phyloP scores from a whole-genome alignment of 2,888 invertebrate species.

The Minunthozetes semirufus region DNA sequence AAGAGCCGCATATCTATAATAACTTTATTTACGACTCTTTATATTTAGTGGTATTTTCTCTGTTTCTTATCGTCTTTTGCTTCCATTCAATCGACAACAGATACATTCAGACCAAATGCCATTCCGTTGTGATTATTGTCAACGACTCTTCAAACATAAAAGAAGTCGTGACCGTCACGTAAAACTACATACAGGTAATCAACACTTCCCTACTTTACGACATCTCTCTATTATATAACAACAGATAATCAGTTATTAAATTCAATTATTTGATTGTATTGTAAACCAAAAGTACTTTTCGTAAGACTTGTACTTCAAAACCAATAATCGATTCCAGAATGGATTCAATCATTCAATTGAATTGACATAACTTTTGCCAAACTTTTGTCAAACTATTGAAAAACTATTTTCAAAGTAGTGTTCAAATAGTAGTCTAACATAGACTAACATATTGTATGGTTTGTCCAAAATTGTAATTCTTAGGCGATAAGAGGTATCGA shows the following conservation, averaged over 20 bases:
- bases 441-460: background rate
- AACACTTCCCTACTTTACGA: background rate
- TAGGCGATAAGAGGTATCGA: conserved; percentile 73
- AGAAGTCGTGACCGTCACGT: conserved; percentile 86
- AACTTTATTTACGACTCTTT: conserved; percentile 22
- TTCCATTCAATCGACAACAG: conserved; percentile 51
- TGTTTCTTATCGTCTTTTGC: background rate
- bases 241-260: background rate
- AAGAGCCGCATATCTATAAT: background rate
- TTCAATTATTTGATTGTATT: background rate
- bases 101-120: conserved; percentile 71
- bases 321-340: too few relatives aligned
- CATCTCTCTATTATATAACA: background rate
- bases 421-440: too few relatives aligned
- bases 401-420: too few relatives aligned
- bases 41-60: background rate
- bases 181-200: conserved; percentile 71
- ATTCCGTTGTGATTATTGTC: conserved; percentile 72
- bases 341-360: too few relatives aligned
- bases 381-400: too few relatives aligned
- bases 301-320: too few relatives aligned
- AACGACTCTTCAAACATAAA: conserved; percentile 87
- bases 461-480: background rate
- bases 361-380: too few relatives aligned
- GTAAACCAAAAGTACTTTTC: background rate